Percentiles rank a stretch among this genome's conserved stretches.
These are phyloP conservation scores for Acinonyx jubatus DNA, from an alignment of 2,113 vertebrate species.

Conservation along the genomic window DNA sequence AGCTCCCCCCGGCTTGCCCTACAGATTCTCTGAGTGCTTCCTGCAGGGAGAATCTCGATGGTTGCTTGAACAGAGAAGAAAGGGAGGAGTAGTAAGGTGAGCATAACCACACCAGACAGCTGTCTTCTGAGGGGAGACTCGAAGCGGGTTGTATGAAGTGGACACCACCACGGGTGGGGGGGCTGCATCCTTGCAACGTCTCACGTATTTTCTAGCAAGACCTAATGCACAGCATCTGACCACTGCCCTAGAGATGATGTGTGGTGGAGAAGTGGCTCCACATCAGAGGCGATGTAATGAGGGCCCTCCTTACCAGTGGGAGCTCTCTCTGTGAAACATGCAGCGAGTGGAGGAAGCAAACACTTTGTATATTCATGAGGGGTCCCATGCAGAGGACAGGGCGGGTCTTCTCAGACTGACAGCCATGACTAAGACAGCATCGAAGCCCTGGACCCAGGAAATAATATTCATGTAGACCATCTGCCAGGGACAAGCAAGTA, in stretches of 20 bases:
- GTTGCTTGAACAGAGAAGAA: not conserved
- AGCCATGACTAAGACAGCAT: not conserved
- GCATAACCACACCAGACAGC: not conserved
- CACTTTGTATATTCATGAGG: rapidly evolving
- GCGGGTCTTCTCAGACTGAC: not conserved
- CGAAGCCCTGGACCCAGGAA: not conserved
- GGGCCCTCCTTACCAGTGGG: not conserved
- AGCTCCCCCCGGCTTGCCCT: not conserved
- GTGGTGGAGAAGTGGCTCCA: too few relatives aligned
- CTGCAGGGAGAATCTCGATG: not conserved
- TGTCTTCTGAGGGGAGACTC: not conserved
- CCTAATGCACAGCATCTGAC: too few relatives aligned
- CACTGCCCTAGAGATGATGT: not conserved
- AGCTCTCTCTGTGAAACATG: not conserved
- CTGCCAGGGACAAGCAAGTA: not conserved
- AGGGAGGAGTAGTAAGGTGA: not conserved
- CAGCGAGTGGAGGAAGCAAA: not conserved
- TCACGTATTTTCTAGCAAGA: not conserved
- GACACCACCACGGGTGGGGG: rapidly evolving
- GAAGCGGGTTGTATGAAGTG: not conserved
- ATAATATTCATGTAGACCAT: not conserved
- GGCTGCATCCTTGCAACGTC: too few relatives aligned
- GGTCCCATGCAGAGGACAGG: too few relatives aligned
- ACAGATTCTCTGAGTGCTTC: not conserved
- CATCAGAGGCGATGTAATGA: not conserved